Evolutionary conservation across 2,113 vertebrate species (phyloP).

Genomic region (Brachypodius melanocephalos): DNA sequence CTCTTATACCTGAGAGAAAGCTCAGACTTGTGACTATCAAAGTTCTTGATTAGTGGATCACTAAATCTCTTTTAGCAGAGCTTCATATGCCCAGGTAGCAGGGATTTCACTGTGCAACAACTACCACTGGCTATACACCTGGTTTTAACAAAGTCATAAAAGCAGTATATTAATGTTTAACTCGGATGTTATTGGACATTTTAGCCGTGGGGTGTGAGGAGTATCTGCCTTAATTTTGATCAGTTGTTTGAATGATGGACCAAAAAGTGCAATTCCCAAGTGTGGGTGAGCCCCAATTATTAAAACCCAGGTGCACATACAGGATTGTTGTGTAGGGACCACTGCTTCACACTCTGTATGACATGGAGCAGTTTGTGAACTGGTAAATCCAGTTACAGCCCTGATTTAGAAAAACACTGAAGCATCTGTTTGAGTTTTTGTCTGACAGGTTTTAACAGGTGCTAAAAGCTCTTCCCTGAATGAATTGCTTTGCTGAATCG

Average conservation of each 20-base stretch:
- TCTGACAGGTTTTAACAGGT: slow-evolving; percentile 14
- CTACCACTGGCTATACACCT: not conserved
- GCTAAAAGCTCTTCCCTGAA: not conserved
- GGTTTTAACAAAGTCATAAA: not conserved
- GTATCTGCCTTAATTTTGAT: not conserved
- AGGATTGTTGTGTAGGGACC: not conserved
- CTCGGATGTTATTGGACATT: not conserved
- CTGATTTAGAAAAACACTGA: not conserved
- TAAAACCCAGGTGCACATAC: not conserved
- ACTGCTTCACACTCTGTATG: not conserved
- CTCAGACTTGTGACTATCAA: not conserved
- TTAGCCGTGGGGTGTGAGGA: not conserved
- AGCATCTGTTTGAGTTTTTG: not conserved
- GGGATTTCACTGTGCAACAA: not conserved
- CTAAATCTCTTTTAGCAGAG: not conserved
- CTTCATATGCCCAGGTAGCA: not conserved
- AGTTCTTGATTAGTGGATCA: not conserved
- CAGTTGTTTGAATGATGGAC: not conserved
- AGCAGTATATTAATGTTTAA: not conserved
- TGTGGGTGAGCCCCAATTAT: not conserved
- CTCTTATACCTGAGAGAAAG: not conserved
- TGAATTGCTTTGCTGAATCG: not conserved
- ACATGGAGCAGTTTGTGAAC: not conserved
- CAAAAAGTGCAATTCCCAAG: not conserved
- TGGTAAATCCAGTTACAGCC: not conserved